Evolutionary conservation across 2,797 vertebrate genomes (phyloP), one percentile per base, ranked within the genome.

Genomic region (Phylloscopus collybita): DNA sequence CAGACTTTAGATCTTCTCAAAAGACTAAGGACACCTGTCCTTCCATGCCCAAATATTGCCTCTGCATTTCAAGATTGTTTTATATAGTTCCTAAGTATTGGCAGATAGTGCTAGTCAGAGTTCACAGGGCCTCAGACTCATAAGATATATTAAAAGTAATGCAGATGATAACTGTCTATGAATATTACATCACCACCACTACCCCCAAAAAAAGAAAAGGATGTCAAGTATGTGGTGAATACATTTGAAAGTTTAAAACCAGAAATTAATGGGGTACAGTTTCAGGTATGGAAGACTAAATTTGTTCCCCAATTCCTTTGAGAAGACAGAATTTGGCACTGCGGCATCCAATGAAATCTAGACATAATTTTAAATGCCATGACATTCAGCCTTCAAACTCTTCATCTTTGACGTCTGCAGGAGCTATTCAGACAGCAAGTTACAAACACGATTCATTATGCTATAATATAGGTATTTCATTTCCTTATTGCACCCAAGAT

Each of bases 1-100:
- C 34, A 81, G 67, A 56, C 42, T 90, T 74, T 50, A 76, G 66
- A 95, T 54, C 50, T 94, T 94, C 89, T 84, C 80, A 82, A 86
- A 95, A 81, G 53, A 80, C 34, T 50, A 73, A 59, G 26, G 93
- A 74, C 42, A 90, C 69, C 57, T 87, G 54, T 59, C 67, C 61
- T 90, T 78, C 78, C 50, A 42, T 69, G 61, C 34, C 78, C 45
- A 79, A 86, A 92, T 79, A 78, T 6, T 76, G 88, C 51, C 74
- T 75, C 29, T 3, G 3, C 34, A 54, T 74, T 90, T 88, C 59
- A 75, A 84, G 50, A 45, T 11, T 89, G 29, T 61, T 94, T 91
- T 86, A 72, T 75, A 36, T 27, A 95, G 62, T 51, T 86, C 40
- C 5, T 45, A 84, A 73, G 10, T 36, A 79, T 64, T 76, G 38